These are phyloP conservation scores for Delia radicum DNA, from an alignment of 1,140 invertebrate species.

Conservation along the genomic window DNA sequence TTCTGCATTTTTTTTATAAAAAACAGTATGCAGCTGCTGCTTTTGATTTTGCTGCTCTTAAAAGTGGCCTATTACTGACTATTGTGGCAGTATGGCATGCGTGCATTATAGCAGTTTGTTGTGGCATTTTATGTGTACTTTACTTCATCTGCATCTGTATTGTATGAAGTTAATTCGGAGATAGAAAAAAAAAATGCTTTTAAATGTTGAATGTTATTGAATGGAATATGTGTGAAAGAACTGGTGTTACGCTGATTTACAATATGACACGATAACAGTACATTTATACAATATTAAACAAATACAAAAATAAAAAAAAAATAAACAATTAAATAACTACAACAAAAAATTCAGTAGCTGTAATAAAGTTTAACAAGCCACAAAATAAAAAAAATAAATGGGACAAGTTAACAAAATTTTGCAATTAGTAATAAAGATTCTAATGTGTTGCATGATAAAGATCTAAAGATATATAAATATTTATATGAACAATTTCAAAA, in stretches of 20 bases:
- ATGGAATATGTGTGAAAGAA: slow-evolving; percentile 15
- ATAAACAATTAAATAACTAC: neutral
- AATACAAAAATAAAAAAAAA: neutral
- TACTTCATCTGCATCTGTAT: neutral
- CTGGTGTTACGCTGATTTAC: slow-evolving; percentile 21
- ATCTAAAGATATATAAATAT: no score
- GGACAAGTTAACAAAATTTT: slow-evolving; percentile 1
- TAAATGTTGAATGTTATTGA: slow-evolving; percentile 9
- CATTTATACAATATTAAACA: neutral
- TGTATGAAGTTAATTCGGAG: neutral
- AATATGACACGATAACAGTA: slow-evolving; percentile 24
- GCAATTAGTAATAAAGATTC: neutral
- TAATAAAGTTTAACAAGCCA: neutral
- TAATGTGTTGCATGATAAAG: no score
- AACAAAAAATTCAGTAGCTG: neutral
- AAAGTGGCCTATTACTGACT: neutral
- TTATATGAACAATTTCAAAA: no score
- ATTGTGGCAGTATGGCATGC: neutral
- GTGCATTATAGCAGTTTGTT: slow-evolving; percentile 17
- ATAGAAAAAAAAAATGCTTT: neutral
- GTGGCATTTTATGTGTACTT: slow-evolving; percentile 17
- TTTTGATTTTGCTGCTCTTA: slow-evolving; percentile 1
- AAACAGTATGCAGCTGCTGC: neutral
- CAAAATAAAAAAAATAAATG: neutral
- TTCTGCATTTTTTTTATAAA: neutral